A percentile compares a stretch with the other conserved stretches of the same genome.
Conservation (phyloP, 2,888 invertebrate genomes). For the Nemurella pictetii region DNA sequence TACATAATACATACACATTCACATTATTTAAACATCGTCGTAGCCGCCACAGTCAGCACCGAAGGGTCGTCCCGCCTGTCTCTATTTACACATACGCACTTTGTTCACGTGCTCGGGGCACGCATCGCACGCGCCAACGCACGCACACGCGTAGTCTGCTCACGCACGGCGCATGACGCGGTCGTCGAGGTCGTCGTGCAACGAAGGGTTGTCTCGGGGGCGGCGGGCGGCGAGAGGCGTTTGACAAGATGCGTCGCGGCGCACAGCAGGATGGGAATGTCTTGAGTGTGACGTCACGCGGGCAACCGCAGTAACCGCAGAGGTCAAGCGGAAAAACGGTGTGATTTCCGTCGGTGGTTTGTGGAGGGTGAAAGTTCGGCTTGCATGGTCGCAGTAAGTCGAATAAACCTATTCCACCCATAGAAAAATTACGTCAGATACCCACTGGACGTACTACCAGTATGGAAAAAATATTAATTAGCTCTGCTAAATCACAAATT, state of each 20-base stretch:
- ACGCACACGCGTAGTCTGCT: neutral
- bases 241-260: neutral
- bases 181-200: neutral
- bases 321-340: no score
- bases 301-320: no score
- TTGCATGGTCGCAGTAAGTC: no score
- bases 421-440: no score
- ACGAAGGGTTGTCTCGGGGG: no score
- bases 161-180: neutral
- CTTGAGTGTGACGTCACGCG: neutral
- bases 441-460: no score
- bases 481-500: no score
- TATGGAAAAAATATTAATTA: no score
- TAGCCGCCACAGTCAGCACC: neutral
- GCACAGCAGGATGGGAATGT: neutral
- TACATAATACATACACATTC: neutral
- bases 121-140: neutral
- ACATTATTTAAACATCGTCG: neutral
- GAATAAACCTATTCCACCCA: no score
- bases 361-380: no score
- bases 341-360: no score
- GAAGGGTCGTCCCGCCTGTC: neutral
- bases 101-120: neutral
- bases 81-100: constrained; percentile 7
- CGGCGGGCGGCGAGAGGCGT: neutral